phyloP scores from a whole-genome alignment of 2,888 invertebrate genomes.

The Orthosia gracilis region DNA sequence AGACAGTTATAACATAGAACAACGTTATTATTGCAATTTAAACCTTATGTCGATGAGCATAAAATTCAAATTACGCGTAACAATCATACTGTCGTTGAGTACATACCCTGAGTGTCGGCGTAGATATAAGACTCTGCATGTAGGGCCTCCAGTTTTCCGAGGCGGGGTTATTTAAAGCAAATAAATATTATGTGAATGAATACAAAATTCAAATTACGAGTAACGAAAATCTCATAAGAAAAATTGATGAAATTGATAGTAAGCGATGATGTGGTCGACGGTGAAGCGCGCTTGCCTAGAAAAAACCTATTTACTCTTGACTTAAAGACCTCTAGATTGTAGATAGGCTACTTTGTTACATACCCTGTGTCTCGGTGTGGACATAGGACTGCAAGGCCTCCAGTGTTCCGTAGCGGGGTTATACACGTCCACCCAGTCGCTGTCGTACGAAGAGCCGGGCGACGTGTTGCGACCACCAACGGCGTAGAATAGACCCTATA shows the following conservation, averaged over 20 bases:
- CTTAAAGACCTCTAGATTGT: too few species aligned
- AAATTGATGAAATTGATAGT: too few species aligned
- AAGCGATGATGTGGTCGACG: too few species aligned
- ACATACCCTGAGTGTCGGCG: constrained; percentile 94
- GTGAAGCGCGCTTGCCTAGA: too few species aligned
- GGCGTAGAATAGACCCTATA: constrained; percentile 96
- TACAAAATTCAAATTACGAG: too few species aligned
- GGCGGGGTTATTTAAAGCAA: constrained; percentile 92
- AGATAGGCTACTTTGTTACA: constrained; percentile 26
- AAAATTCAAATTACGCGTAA: too few species aligned
- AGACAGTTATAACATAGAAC: too few species aligned
- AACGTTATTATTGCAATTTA: too few species aligned
- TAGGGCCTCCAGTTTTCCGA: constrained; percentile 97
- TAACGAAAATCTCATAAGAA: too few species aligned
- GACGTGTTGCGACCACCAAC: constrained; percentile 98
- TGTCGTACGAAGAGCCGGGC: constrained; percentile 96
- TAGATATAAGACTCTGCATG: constrained; percentile 96
- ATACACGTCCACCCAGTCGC: constrained; percentile 97
- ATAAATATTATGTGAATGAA: too few species aligned
- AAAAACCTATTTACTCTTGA: too few species aligned
- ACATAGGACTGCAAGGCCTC: constrained; percentile 97
- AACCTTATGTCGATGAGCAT: too few species aligned
- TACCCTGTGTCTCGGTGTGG: constrained; percentile 95
- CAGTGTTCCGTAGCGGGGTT: constrained; percentile 96
- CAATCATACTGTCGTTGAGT: neutral